Percentiles rank a stretch among this genome's conserved stretches.
These are phyloP conservation scores for Colaptes auratus DNA, from an alignment of 2,113 vertebrate species.

Conservation along the genomic window DNA sequence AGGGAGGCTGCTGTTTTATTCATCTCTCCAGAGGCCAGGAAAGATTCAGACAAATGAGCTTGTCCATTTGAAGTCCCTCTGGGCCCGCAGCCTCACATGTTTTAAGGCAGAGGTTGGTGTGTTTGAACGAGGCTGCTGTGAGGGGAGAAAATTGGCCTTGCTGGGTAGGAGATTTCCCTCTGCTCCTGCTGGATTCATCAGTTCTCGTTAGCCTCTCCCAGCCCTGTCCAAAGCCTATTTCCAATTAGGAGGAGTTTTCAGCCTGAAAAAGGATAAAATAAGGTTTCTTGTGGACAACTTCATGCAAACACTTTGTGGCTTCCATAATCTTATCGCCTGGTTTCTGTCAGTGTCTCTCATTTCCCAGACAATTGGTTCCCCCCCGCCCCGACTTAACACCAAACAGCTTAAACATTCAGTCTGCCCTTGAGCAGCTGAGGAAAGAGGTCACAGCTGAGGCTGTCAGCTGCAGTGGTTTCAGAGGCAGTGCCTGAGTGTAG, in stretches of 20 bases:
- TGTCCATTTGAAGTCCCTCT: neutral
- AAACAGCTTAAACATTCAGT: neutral
- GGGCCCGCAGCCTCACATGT: neutral
- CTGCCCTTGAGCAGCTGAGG: neutral
- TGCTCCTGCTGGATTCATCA: neutral
- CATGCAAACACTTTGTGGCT: neutral
- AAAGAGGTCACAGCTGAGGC: neutral
- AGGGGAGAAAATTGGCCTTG: neutral
- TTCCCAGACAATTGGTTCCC: neutral
- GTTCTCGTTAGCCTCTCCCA: neutral
- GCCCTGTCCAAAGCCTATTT: neutral
- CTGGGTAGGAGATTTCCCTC: neutral
- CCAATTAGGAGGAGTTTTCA: neutral
- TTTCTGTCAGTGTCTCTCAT: neutral
- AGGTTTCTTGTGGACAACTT: neutral
- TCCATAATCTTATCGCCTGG: neutral
- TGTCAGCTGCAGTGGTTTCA: neutral
- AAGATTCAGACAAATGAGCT: neutral
- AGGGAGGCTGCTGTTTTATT: neutral
- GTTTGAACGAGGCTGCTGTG: neutral
- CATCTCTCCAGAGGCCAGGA: neutral
- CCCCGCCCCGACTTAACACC: neutral
- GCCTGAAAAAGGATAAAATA: neutral
- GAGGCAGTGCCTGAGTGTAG: neutral
- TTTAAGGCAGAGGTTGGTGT: neutral